Evolutionary conservation across 2,797 vertebrate species (phyloP), one percentile per base, ranked within the genome.

Genomic region (Acanthurus tractus): DNA sequence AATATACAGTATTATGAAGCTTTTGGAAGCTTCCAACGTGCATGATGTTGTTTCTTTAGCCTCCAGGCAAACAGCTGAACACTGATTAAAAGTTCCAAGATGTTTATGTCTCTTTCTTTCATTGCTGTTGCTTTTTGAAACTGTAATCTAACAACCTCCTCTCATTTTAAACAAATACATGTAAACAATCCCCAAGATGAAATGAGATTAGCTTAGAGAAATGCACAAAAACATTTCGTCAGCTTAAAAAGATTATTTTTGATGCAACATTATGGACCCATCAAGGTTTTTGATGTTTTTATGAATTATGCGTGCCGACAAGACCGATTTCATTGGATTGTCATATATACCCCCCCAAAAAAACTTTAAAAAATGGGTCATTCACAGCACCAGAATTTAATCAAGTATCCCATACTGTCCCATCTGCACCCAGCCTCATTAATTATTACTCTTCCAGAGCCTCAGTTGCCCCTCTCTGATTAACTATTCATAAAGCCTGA

Each of bases 391-490:
- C 81, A 86, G 77, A 90, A 92, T 76, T 68, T 89, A 93, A 94
- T 93, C 89, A 93, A 85, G 72, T 85, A 70, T 89, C 79, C 77
- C 70, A 66, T 63, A 78, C 52, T 77, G 88, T 86, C 86, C 91
- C 92, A 88, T 92, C 91, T 93, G 91, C 76, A 87, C 40, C 72
- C 72, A 56, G 85, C 72, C 74, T 94, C 92, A 94, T 96, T 82
- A 94, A 95, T 95, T 94, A 95, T 95, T 95, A 73, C 90, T 92
- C 70, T 74, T 55, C 83, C 84, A 82, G 67, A 87, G 86, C 84
- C 76, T 82, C 75, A 66, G 80, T 93, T 91, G 83, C 83, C 76
- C 76, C 77, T 80, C 74, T 74, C 38, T 76, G 78, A 92, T 95
- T 88, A 95, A 93, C 79, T 88, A 94, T 96, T 94, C 86, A 96